Base-by-base conservation (phyloP, 2,888 invertebrate species). In the Rhagonycha fulva region DNA sequence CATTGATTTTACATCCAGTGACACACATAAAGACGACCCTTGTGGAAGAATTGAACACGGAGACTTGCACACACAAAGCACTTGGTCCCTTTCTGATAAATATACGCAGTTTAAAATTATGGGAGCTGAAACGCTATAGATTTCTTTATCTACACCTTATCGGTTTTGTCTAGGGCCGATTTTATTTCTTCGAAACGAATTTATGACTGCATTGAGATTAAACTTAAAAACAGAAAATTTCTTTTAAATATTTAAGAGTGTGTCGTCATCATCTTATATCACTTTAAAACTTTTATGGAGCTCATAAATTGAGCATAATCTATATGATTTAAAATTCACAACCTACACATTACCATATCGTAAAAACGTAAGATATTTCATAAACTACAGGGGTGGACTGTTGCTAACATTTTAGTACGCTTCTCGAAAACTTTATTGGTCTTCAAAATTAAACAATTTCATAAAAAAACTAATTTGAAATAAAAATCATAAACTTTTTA, bases 1-100 rank as follows among this genome's bases (percentile, higher is more conserved):
- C 82, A 82, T 82, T 82, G 82, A 82, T 82, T 82, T 82, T 82
- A 82, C 80, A 82, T 82, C 81, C 74, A 72, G 74, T 77, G 78
- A 76, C 75, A 78, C 75, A 78, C 75, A 80, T 80, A 81, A 80
- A 79, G 79, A 78, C 74, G 76, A 80, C 78, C 80, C 79, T 80
- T 76, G 74, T 67, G 73, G 73, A 78, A 78, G 76, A 75, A 74
- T 71, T 67, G 77, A 71, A 47, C 69, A 61, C 14, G 70, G 74
- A 70, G 75, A 77, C 77, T 76, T 26, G 68, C 71, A 66, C 74
- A 73, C 70, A 75, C 74, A 77, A 77, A 77, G 72, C 69, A 14
- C 68, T 74, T 70, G 71, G 74, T 74, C 72, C 75, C 74, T 75
- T 76, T 76, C 71, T 60, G 72, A 74, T 75, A 75, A 74, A 77